A percentile compares a stretch with the other conserved stretches of the same genome.
Conservation (phyloP, 2,113 vertebrate species). For the Uropsilus gracilis region DNA sequence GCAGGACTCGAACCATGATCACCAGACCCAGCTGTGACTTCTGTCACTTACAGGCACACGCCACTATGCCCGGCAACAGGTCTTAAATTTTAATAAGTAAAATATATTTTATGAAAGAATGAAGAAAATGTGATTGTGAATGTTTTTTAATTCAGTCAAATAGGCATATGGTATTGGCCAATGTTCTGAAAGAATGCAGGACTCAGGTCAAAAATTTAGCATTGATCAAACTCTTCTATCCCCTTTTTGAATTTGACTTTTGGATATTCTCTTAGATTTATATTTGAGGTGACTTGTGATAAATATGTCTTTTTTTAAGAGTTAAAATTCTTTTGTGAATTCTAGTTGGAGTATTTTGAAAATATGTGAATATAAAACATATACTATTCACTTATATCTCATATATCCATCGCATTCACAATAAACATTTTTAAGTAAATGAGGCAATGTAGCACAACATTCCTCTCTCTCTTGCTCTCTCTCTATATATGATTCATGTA, state of each 20-base stretch:
- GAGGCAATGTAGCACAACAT: neutral
- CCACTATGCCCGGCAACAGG: no score
- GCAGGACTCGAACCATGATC: no score
- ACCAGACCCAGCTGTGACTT: no score
- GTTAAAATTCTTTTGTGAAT: neutral
- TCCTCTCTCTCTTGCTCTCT: no score
- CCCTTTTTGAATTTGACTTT: neutral
- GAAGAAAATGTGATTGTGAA: neutral
- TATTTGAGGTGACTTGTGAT: neutral
- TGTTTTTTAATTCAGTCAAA: neutral
- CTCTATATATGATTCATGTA: no score
- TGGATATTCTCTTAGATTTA: neutral
- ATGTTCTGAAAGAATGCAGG: neutral
- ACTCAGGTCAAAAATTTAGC: neutral
- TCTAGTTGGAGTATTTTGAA: neutral
- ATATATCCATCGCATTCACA: neutral
- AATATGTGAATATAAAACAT: neutral
- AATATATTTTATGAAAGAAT: neutral
- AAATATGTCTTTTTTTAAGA: conserved; percentile 21
- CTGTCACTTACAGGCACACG: no score
- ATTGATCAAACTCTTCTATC: neutral
- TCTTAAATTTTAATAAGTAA: conserved; percentile 6
- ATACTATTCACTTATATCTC: neutral
- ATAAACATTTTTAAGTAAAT: neutral
- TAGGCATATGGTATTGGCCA: neutral